Evolutionary conservation across 2,888 invertebrate species (phyloP), one percentile per base, ranked within the genome.

Genomic region (Cheilosia impressa): DNA sequence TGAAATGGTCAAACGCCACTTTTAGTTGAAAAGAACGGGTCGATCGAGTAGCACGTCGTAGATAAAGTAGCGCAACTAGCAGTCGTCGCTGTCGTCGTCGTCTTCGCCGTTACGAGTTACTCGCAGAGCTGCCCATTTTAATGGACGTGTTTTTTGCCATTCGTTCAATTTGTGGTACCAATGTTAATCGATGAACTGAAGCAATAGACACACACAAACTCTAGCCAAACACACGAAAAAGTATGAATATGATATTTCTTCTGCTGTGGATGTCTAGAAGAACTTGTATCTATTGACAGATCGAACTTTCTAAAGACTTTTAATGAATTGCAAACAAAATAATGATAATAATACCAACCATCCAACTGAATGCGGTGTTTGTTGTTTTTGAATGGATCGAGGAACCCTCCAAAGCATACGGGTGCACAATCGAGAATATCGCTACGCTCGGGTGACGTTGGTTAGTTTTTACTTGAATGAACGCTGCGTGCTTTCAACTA

Each of bases 21-120:
- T 84, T 87, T 79, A 88, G 88, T 88, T 87, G 62, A 78, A 81
- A 84, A 87, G 87, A 87, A 82, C 84, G 73, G 85, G 85, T 85
- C 82, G 88, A 82, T 78, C 87, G 68, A 77, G 79, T 73, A 87
- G 80, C 87, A 88, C 78, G 60, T 45, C 53, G 80, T 62, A 53
- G 50, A 57, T 66, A 60, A 78, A 83, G 63, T 73, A 68, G 83
- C 68, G 47, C 72, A 73, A 62, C 62, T n/a, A 47, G 47, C 19
- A 17, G 9, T 47, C 31, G 52, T 45, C 47, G 17, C 45, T 13
- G 19, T 55, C 47, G 47, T 55, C 47, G 47, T 31, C 38, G 57
- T 65, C 17, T n/a, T 41, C 17, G 63, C 58, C 27, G 53, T 34
- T 55, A 47, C 24, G 24, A 17, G 24, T 22, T 4, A 22, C 9